These are phyloP conservation scores for Premnoplex brunnescens DNA, from an alignment of 2,797 vertebrate species.

Conservation along the genomic window DNA sequence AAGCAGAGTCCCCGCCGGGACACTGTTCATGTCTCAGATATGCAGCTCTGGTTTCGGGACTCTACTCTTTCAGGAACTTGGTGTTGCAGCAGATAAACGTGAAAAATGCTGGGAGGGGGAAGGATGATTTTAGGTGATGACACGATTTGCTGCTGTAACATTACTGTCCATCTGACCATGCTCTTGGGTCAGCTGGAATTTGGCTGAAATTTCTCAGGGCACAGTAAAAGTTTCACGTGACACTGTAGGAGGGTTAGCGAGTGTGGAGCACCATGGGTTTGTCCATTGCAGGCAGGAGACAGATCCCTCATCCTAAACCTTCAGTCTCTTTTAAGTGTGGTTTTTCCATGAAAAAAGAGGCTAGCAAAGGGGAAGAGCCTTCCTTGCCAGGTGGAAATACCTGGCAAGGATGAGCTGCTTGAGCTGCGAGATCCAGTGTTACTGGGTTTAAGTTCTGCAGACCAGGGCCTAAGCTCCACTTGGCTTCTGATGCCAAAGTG, in stretches of 20 bases:
- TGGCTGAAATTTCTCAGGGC: background rate
- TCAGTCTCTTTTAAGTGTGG: background rate
- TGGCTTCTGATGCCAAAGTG: background rate
- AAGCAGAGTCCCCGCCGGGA: background rate
- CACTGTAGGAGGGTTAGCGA: background rate
- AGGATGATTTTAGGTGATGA: background rate
- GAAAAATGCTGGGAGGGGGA: background rate
- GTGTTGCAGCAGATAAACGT: background rate
- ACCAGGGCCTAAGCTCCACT: background rate
- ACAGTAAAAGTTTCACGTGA: background rate
- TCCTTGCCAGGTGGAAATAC: background rate
- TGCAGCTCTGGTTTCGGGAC: background rate
- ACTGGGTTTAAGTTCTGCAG: background rate
- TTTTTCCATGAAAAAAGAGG: background rate
- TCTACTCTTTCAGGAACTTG: background rate
- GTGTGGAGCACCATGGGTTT: background rate
- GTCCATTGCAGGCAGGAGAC: background rate
- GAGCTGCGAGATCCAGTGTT: background rate
- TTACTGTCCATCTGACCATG: background rate
- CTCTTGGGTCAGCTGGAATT: background rate
- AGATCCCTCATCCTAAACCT: background rate
- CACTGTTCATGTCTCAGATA: accelerated
- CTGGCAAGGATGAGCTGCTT: background rate
- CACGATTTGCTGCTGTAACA: background rate
- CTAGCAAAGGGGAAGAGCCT: background rate